These are phyloP conservation scores for Nannoperca australis DNA, from an alignment of 2,797 vertebrate genomes.

Conservation along the genomic window DNA sequence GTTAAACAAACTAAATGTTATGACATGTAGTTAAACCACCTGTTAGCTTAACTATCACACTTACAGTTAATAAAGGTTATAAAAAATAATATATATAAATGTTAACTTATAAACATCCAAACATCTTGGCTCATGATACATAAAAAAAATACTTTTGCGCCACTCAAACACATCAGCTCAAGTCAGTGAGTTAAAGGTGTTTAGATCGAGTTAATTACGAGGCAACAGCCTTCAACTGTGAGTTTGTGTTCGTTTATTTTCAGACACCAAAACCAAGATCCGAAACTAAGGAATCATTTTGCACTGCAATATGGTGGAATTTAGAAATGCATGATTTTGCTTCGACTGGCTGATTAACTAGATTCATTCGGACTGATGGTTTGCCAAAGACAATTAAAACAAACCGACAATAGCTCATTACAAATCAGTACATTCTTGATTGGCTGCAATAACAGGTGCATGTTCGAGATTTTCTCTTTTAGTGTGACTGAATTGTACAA, in stretches of 20 bases:
- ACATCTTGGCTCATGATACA: neutral
- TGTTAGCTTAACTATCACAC: neutral
- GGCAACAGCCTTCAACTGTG: neutral
- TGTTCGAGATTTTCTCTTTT: slow-evolving; percentile 52
- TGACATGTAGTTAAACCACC: neutral
- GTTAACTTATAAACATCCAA: no score
- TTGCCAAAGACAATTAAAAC: slow-evolving; percentile 49
- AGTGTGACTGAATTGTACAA: slow-evolving; percentile 85
- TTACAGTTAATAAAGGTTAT: neutral
- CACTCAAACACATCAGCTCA: slow-evolving; percentile 17
- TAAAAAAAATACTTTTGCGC: neutral
- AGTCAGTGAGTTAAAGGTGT: neutral
- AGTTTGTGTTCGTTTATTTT: slow-evolving; percentile 16
- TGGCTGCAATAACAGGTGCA: slow-evolving; percentile 44
- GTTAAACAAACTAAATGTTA: slow-evolving; percentile 9
- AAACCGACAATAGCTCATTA: slow-evolving; percentile 47
- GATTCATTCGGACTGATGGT: slow-evolving; percentile 45
- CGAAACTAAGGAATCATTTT: slow-evolving; percentile 15
- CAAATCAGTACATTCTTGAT: slow-evolving; percentile 36
- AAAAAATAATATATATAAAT: no score
- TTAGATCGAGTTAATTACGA: slow-evolving; percentile 18
- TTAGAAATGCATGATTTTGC: slow-evolving; percentile 33
- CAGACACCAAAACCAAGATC: slow-evolving; percentile 12
- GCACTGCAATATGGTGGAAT: slow-evolving; percentile 15
- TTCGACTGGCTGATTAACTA: slow-evolving; percentile 49